A percentile compares a stretch with the other conserved stretches of the same genome.
These are phyloP conservation scores for Strix uralensis DNA, from an alignment of 2,113 vertebrate species.

Conservation along the genomic window DNA sequence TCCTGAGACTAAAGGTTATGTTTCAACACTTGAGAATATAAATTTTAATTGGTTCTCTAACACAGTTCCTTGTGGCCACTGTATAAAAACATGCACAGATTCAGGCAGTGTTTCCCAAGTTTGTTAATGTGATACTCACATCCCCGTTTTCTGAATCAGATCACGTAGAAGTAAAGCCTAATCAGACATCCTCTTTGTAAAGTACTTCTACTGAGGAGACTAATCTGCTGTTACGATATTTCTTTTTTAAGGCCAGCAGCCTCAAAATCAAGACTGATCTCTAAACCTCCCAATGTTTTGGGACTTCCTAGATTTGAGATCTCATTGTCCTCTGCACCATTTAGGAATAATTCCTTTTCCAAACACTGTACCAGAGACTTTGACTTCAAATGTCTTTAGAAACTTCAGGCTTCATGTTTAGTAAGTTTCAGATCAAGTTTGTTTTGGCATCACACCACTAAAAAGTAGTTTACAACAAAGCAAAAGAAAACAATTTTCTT, in stretches of 20 bases:
- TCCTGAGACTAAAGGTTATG: neutral
- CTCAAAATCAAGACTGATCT: neutral
- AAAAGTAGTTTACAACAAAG: neutral
- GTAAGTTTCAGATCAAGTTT: neutral
- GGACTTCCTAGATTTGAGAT: neutral
- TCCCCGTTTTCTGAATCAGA: neutral
- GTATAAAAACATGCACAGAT: neutral
- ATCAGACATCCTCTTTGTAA: neutral
- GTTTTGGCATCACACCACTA: neutral
- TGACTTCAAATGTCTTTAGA: neutral
- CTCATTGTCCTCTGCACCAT: neutral
- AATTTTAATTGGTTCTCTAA: neutral
- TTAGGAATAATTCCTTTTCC: neutral
- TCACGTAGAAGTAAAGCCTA: neutral
- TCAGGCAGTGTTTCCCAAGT: neutral
- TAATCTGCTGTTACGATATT: neutral
- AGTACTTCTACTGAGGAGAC: neutral
- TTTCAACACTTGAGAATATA: neutral
- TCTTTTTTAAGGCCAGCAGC: neutral
- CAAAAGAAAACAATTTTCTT: neutral
- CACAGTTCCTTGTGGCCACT: neutral
- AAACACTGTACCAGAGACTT: neutral
- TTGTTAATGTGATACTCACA: neutral
- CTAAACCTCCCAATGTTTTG: neutral
- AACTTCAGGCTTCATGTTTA: neutral